Evolutionary conservation across 2,113 vertebrate species (phyloP), one percentile per base, ranked within the genome.

Genomic region (Cyprinodon variegatus): DNA sequence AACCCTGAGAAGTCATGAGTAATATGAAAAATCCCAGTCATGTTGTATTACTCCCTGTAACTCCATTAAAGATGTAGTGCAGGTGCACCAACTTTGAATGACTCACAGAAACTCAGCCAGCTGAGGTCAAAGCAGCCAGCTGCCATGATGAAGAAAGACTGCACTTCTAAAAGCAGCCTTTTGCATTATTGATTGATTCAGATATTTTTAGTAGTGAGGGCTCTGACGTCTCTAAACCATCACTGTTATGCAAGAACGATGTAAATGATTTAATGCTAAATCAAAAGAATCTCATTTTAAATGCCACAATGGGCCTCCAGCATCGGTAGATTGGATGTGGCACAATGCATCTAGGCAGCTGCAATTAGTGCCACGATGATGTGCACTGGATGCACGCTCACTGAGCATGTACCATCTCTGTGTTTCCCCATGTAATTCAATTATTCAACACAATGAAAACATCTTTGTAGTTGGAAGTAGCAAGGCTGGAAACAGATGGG

Each of bases 171-270:
- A 85, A 74, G 62, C 75, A 45, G 70, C 76, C 70, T 84, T 78
- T 4, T 92, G 73, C 78, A 92, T 93, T 89, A 91, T 92, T 89
- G 83, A 93, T 91, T 15, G 41, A 57, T 75, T 37, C 12, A 15
- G 65, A 38, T 93, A 93, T 93, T 92, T 93, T 91, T 87, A 92
- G 83, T 66, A 3, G 2, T 8, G 57, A 9, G 37, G 80, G 60
- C 66, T n/a, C 68, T 73, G 65, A 77, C 48, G 70, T 78, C 68
- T 39, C 68, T 37, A 74, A 74, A 64, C 53, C 83, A 80, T 71
- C 61, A 50, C 76, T 60, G 61, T 92, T 93, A 89, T 64, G 85
- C 84, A 92, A 92, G 85, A 72, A 48, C n/a, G 39, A 7, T 43
- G 79, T 87, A 83, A 86, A 89, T 92, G 85, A 90, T 83, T 80